Conservation (phyloP, 2,888 invertebrate genomes). For the Eugnorisma glareosa region DNA sequence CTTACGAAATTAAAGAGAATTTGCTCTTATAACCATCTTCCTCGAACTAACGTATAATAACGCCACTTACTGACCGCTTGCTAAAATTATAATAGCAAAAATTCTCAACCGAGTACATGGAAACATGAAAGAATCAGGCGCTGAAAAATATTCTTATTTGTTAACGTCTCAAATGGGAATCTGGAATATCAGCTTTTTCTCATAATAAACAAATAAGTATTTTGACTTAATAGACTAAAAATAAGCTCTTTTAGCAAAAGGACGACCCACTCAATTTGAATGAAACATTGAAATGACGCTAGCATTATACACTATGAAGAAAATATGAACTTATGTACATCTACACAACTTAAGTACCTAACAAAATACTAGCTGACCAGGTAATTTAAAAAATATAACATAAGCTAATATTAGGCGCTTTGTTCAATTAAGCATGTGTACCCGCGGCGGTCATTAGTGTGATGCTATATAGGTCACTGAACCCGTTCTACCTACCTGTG, state of each 20-base stretch:
- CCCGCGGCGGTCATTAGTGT: slow-evolving; percentile 57
- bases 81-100: not conserved
- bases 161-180: too few species aligned
- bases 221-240: not conserved
- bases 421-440: slow-evolving; percentile 61
- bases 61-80: slow-evolving; percentile 13
- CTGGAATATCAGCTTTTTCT: too few species aligned
- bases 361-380: slow-evolving; percentile 6
- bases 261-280: not conserved
- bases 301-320: not conserved
- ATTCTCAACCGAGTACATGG: not conserved
- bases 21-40: not conserved
- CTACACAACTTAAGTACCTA: not conserved
- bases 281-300: not conserved
- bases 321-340: slow-evolving; percentile 5
- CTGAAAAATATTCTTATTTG: not conserved
- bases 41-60: not conserved
- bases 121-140: slow-evolving; percentile 24
- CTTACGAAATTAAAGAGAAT: not conserved
- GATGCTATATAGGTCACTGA: slow-evolving; percentile 66
- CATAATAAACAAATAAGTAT: not conserved
- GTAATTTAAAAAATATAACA: slow-evolving; percentile 41
- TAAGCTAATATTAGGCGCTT: slow-evolving; percentile 56
- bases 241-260: not conserved
- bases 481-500: slow-evolving; percentile 60